These are phyloP conservation scores for Hemibagrus wyckioides DNA, from an alignment of 2,113 vertebrate species.

Conservation along the genomic window DNA sequence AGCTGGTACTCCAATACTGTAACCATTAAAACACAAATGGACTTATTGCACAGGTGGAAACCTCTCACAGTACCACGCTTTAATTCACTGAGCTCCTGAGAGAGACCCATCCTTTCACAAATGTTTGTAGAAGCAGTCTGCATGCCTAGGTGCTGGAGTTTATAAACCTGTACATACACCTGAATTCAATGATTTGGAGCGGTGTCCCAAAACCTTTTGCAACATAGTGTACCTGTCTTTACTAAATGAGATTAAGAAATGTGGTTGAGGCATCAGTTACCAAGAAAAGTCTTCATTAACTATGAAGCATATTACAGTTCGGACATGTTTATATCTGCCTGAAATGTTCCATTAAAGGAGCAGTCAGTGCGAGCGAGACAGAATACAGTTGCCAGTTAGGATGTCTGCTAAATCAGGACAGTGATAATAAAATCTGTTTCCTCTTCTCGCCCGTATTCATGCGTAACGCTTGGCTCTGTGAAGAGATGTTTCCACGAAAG, in stretches of 20 bases:
- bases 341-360: neutral
- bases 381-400: neutral
- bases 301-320: neutral
- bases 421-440: neutral
- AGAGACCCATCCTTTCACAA: too few species aligned
- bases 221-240: too few species aligned
- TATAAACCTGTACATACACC: too few species aligned
- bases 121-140: too few species aligned
- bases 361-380: neutral
- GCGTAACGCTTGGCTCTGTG: neutral
- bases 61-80: too few species aligned
- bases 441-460: neutral
- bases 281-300: neutral
- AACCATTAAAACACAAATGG: too few species aligned
- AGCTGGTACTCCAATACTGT: neutral
- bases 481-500: slow-evolving; percentile 26
- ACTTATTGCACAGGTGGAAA: too few species aligned
- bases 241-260: neutral
- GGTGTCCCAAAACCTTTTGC: too few species aligned
- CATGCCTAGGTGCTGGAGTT: too few species aligned
- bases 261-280: neutral
- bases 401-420: neutral
- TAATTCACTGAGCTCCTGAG: too few species aligned
- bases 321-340: neutral
- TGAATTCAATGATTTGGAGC: too few species aligned